Evolutionary conservation across 2,888 invertebrate species (phyloP).

Genomic region (Pilophorus perplexus): DNA sequence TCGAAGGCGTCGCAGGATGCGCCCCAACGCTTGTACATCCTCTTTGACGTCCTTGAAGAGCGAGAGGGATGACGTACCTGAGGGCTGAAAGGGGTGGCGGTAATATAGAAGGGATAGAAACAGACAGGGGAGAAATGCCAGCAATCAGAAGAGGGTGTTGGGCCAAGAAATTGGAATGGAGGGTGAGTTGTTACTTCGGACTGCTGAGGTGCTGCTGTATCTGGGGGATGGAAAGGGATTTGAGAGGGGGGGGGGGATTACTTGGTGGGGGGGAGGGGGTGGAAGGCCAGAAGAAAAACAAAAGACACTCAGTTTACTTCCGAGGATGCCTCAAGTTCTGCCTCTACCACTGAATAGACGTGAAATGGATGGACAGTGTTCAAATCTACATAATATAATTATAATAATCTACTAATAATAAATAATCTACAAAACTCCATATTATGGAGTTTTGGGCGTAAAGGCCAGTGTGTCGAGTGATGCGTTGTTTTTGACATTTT

Average conservation of each 20-base stretch:
- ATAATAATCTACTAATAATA: too few species aligned
- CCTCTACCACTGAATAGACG: too few species aligned
- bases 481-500: too few species aligned
- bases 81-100: neutral
- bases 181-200: constrained; percentile 32
- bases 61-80: neutral
- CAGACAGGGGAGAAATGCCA: constrained; percentile 36
- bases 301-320: constrained; percentile 20
- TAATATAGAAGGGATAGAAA: constrained; percentile 33
- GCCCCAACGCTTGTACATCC: too few species aligned
- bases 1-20: too few species aligned
- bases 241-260: neutral
- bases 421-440: too few species aligned
- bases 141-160: constrained; percentile 33
- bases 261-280: neutral
- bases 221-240: neutral
- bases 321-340: neutral
- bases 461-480: too few species aligned
- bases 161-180: constrained; percentile 36
- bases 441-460: too few species aligned
- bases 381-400: too few species aligned
- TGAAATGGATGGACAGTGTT: too few species aligned
- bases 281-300: constrained; percentile 5
- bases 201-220: neutral
- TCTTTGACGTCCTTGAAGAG: neutral